Conservation (phyloP, 2,888 invertebrate genomes). For the Parapristionchus giblindavisi region DNA sequence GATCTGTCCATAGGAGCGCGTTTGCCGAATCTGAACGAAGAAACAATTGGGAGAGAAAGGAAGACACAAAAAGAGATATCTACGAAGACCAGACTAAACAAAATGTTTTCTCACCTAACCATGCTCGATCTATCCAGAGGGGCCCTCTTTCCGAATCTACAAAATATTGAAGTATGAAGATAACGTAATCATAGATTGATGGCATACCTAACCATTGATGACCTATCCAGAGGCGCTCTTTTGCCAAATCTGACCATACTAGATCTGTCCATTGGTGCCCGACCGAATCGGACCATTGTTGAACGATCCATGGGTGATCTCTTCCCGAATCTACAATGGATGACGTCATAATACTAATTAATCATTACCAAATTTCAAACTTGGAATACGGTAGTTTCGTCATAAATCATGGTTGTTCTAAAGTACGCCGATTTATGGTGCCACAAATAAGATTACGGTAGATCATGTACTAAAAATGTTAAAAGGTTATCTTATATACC, state of each 20-base stretch:
- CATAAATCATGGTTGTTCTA: background rate
- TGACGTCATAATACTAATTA: too few relatives aligned
- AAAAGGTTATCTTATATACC: too few relatives aligned
- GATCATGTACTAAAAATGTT: too few relatives aligned
- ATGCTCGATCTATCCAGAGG: constrained; percentile 30
- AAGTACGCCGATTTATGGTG: background rate
- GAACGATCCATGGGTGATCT: constrained; percentile 53
- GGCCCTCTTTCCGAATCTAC: constrained; percentile 41
- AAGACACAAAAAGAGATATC: background rate
- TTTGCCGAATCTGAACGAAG: constrained; percentile 50
- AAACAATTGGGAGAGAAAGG: background rate
- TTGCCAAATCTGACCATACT: constrained; percentile 48
- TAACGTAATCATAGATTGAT: too few relatives aligned
- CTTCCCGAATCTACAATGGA: constrained; percentile 50
- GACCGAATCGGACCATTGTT: constrained; percentile 46
- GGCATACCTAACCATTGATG: constrained; percentile 30
- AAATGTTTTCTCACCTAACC: constrained; percentile 2
- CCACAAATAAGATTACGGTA: too few relatives aligned
- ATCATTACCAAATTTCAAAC: too few relatives aligned
- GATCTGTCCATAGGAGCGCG: constrained; percentile 53
- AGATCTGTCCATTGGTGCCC: constrained; percentile 52
- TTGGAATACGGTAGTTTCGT: too few relatives aligned
- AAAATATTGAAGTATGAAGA: too few relatives aligned
- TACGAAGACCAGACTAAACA: background rate
- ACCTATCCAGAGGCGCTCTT: constrained; percentile 31